These are phyloP conservation scores for Enteromius thamalakanensis DNA, from an alignment of 2,797 vertebrate genomes.

Conservation along the genomic window DNA sequence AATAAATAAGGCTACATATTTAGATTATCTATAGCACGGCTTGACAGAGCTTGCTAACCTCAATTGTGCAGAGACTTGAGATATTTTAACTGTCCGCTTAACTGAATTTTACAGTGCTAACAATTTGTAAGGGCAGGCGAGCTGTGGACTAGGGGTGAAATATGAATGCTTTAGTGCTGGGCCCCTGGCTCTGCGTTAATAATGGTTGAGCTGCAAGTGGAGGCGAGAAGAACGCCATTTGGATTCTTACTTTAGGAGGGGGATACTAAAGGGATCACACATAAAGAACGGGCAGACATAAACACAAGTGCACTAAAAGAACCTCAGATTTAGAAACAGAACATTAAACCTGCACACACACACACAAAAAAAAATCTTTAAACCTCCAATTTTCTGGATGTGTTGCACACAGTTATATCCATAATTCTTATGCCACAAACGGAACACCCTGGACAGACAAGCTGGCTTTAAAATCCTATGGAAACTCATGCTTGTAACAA, in stretches of 20 bases:
- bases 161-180: slow-evolving; percentile 34
- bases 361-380: slow-evolving; percentile 14
- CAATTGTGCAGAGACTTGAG: slow-evolving; percentile 14
- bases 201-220: slow-evolving; percentile 37
- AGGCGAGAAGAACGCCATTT: slow-evolving; percentile 30
- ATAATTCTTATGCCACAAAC: neutral
- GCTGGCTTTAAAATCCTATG: slow-evolving; percentile 30
- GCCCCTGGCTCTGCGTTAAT: slow-evolving; percentile 22
- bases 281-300: slow-evolving; percentile 19
- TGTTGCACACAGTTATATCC: slow-evolving; percentile 14
- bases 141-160: slow-evolving; percentile 42
- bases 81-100: slow-evolving; percentile 44
- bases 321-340: slow-evolving; percentile 18
- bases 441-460: neutral
- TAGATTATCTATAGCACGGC: slow-evolving; percentile 30
- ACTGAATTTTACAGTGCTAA: slow-evolving; percentile 34
- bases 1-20: neutral
- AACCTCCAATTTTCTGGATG: slow-evolving; percentile 18
- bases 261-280: slow-evolving; percentile 38
- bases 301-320: slow-evolving; percentile 18
- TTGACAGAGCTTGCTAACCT: slow-evolving; percentile 27
- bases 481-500: slow-evolving; percentile 38
- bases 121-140: slow-evolving; percentile 29
- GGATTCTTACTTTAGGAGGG: slow-evolving; percentile 18
- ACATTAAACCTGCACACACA: slow-evolving; percentile 6